Percentiles rank a stretch among this genome's conserved stretches.
phyloP scores from a whole-genome alignment of 2,888 invertebrate species.

The Cerastoderma edule region DNA sequence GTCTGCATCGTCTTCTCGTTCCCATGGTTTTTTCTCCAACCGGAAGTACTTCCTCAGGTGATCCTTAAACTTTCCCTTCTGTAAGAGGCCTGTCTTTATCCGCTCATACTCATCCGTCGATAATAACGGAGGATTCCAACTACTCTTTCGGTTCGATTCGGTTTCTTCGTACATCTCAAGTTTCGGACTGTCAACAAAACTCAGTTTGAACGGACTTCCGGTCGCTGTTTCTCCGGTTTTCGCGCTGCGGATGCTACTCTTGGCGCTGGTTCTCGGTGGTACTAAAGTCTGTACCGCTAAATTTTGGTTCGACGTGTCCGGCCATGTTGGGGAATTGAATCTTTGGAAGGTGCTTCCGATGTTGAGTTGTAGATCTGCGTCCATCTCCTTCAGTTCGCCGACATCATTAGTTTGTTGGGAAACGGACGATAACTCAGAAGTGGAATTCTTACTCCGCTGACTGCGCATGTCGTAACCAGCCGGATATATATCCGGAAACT shows the following conservation, averaged over 20 bases:
- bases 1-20: conserved; percentile 45
- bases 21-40: conserved; percentile 34
- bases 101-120: conserved; percentile 23
- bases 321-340: conserved; percentile 15
- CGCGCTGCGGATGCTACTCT: conserved; percentile 9
- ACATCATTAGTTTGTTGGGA: conserved; percentile 5
- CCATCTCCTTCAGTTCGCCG: conserved; percentile 2
- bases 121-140: conserved; percentile 41
- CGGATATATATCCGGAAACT: conserved; percentile 10
- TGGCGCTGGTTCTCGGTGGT: conserved; percentile 11
- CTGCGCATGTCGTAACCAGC: not conserved
- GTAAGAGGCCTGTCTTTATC: conserved; percentile 34
- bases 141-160: not conserved
- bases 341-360: conserved; percentile 12
- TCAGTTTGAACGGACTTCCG: conserved; percentile 33
- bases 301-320: not conserved
- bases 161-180: conserved; percentile 1
- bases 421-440: not conserved
- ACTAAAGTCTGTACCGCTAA: not conserved
- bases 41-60: conserved; percentile 42
- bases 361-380: not conserved
- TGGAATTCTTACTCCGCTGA: conserved; percentile 9
- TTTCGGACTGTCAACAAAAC: conserved; percentile 27
- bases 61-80: conserved; percentile 49
- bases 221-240: not conserved